Percentiles rank a stretch among this genome's conserved stretches.
Evolutionary conservation across 2,888 invertebrate species (phyloP).

Genomic region (Tenthredo amoena): DNA sequence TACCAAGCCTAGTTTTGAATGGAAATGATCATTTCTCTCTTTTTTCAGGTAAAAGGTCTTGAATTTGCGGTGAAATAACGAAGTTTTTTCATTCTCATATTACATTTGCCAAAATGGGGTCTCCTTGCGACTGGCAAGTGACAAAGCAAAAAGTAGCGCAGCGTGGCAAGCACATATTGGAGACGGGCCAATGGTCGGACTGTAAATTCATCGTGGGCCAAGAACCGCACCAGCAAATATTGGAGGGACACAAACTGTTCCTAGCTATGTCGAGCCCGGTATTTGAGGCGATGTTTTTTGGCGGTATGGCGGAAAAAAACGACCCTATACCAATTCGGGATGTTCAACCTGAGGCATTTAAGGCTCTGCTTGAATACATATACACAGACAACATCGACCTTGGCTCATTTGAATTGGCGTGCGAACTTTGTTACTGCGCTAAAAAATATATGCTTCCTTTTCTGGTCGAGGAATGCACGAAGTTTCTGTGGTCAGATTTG

Average conservation of each 20-base stretch:
- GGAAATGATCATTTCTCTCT: neutral
- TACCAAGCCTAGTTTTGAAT: no score
- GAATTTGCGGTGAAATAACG: no score
- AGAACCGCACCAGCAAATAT: conserved; percentile 86
- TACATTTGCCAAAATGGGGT: conserved; percentile 77
- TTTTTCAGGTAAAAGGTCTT: neutral
- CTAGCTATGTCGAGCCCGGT: conserved; percentile 94
- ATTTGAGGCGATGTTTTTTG: conserved; percentile 93
- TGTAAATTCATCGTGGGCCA: conserved; percentile 91
- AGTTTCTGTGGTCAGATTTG: conserved; percentile 90
- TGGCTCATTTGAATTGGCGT: conserved; percentile 91
- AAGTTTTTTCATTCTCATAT: no score
- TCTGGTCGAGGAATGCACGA: conserved; percentile 90
- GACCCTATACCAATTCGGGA: conserved; percentile 90
- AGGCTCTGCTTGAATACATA: conserved; percentile 90
- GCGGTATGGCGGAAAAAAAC: conserved; percentile 89
- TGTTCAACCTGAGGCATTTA: conserved; percentile 92
- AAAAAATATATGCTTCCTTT: conserved; percentile 94
- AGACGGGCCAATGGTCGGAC: conserved; percentile 91
- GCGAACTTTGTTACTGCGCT: conserved; percentile 92
- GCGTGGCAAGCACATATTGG: conserved; percentile 87
- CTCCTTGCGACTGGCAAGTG: conserved; percentile 88
- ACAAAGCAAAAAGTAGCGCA: conserved; percentile 86
- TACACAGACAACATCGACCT: conserved; percentile 91
- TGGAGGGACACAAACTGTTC: conserved; percentile 89